Base-by-base conservation (phyloP, 2,888 invertebrate genomes). In the Parascotia fuliginaria region DNA sequence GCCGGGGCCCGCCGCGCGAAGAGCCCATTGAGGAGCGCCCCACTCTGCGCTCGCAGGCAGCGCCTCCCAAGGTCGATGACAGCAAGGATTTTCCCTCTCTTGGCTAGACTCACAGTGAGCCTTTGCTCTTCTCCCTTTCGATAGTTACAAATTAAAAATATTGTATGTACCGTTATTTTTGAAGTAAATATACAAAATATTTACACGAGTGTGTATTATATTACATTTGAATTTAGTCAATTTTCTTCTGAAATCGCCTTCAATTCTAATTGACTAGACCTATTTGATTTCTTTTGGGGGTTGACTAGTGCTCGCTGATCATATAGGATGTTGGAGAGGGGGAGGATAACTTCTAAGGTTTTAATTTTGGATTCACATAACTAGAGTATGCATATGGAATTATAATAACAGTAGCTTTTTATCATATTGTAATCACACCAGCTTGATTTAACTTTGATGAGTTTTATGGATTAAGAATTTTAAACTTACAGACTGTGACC, bases 81-180 rank as follows among this genome's bases (percentile, higher is more conserved):
- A 98, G 97, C 93, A 96, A 96, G 88, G 98, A 98, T 92, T 98
- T 98, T 93, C 98, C 98, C 72, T 97, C 97, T 83, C 94, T 98
- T 85, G 96, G 97, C 89, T 97, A 96, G 85, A 85, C 79, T 81
- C 76, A 70, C 78, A 75, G 81, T 82, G 87, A 86, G 88, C 85
- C 77, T 67, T 76, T 58, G 78, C 80, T 86, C 84, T 81, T 79
- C 89, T 88, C 87, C 90, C 85, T 82, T 89, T 88, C 75, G 80
- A 89, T 89, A 87, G 85, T 85, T 90, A 89, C 89, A 89, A 86
- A 91, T 87, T 82, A 82, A 87, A 82, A 85, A 89, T 89, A 91
- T 89, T 90, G 92, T 92, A 91, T 91, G 87, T 90, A 92, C 88
- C 82, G 86, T 92, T 92, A 90, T 90, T 92, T 92, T 92, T 91